These are phyloP conservation scores for Cyprinodon diabolis DNA, from an alignment of 2,797 vertebrate species.

Conservation along the genomic window DNA sequence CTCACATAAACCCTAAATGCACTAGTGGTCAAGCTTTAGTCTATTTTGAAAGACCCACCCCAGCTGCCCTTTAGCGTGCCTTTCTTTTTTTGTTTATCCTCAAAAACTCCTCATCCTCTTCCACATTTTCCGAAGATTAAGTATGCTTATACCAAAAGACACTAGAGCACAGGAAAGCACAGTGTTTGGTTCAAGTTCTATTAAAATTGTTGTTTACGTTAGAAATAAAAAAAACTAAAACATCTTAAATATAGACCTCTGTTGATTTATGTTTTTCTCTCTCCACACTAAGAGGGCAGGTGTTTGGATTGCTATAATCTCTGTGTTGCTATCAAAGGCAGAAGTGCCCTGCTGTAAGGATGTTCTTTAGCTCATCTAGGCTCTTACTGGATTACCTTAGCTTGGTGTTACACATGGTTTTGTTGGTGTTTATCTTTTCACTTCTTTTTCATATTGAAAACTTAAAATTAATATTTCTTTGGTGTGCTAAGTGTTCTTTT, in stretches of 20 bases:
- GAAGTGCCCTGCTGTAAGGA: constrained; percentile 41
- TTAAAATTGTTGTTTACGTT: constrained; percentile 44
- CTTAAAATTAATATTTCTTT: neutral
- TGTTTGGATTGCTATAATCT: constrained; percentile 66
- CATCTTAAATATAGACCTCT: constrained; percentile 45
- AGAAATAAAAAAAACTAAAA: constrained; percentile 55
- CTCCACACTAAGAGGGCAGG: constrained; percentile 53
- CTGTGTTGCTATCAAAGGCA: constrained; percentile 46
- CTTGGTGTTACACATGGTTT: constrained; percentile 33
- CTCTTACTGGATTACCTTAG: constrained; percentile 46
- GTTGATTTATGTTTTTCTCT: constrained; percentile 60
- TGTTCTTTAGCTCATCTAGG: constrained; percentile 43
- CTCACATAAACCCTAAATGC: neutral
- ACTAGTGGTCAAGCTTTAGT: constrained; percentile 1
- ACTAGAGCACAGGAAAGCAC: constrained; percentile 20
- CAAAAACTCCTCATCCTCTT: constrained; percentile 7
- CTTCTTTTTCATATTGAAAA: constrained; percentile 30
- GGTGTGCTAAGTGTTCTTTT: neutral
- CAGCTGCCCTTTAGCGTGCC: constrained; percentile 4
- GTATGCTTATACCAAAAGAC: constrained; percentile 17
- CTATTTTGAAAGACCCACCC: neutral
- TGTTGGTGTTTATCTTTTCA: constrained; percentile 34
- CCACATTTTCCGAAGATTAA: constrained; percentile 10
- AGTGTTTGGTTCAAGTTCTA: constrained; percentile 21
- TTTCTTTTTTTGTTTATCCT: neutral